Percentiles rank a stretch among this genome's conserved stretches.
Conservation (phyloP, 2,797 vertebrate species). For the Gymnocypris eckloni region DNA sequence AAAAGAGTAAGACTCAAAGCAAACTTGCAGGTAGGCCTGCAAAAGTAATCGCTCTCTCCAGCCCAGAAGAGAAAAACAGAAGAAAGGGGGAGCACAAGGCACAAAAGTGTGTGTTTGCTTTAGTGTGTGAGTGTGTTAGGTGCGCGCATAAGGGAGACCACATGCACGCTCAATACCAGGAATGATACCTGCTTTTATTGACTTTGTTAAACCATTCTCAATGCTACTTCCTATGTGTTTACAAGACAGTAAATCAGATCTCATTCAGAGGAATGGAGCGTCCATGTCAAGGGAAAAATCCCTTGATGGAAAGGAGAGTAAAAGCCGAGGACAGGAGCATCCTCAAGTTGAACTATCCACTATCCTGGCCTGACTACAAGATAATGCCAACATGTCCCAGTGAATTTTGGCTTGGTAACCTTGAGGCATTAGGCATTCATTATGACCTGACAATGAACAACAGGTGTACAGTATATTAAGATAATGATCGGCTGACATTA, state of each 20-base stretch:
- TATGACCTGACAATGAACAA: neutral
- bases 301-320: conserved; percentile 48
- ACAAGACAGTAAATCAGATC: conserved; percentile 83
- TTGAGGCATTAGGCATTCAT: neutral
- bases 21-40: conserved; percentile 83
- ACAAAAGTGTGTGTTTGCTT: conserved; percentile 44
- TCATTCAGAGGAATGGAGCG: conserved; percentile 62
- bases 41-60: conserved; percentile 81
- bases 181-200: conserved; percentile 86
- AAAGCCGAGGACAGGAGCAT: conserved; percentile 63
- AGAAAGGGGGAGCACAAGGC: conserved; percentile 56
- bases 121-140: conserved; percentile 25
- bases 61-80: conserved; percentile 68
- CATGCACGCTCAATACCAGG: conserved; percentile 72
- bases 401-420: neutral
- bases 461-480: neutral
- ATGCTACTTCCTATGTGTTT: conserved; percentile 85
- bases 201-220: conserved; percentile 87
- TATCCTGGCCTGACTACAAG: conserved; percentile 18
- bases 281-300: conserved; percentile 66
- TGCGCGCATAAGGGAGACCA: conserved; percentile 40
- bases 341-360: conserved; percentile 49
- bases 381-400: conserved; percentile 5
- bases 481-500: neutral
- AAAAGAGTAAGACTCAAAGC: conserved; percentile 78